Base-by-base conservation (phyloP, 2,888 invertebrate species). In the Agonopterix subpropinquella region DNA sequence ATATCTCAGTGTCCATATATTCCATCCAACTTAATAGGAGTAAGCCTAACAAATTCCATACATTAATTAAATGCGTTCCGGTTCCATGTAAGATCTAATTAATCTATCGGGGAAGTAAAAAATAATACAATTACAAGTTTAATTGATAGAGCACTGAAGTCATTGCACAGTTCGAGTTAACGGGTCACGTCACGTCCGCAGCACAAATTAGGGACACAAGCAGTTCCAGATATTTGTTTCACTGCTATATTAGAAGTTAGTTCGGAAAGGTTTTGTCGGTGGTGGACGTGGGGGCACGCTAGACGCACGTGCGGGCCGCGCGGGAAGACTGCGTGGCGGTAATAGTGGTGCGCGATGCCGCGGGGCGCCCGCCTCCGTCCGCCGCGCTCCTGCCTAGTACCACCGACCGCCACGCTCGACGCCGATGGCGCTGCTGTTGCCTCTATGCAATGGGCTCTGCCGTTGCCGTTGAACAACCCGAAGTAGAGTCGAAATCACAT, bases 291-390 rank as follows among this genome's bases (percentile, higher is more conserved):
- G 67, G 67, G 65, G 75, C 75, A 82, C 82, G 78, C 80, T 77
- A 76, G 80, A 76, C 74, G 77, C 87, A 87, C 86, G 87, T 86
- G 86, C 80, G 82, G 72, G 57, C 71, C 81, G 85, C 87, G 87
- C 87, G 87, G 84, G 84, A 88, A 88, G 87, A 88, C 87, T 88
- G 87, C 87, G 87, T 88, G 87, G 87, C 87, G 86, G 70, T 79
- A 70, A 70, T 79, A 74, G 80, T 65, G 73, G 70, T 68, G 61
- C 53, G 56, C 56, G 53, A 35, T 52, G 56, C 60, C 61, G 57
- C 59, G 61, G 61, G 63, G 66, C 65, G 62, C 45, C 47, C 44
- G 42, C 15, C 42, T 8, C 36, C 35, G 28, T 28, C n/a, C 11
- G 42, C 41, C 11, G 35, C 37, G 58, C 62, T 59, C 59, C 52